Conservation (phyloP, 2,888 invertebrate genomes). For the Thecocarcelia acutangulata region DNA sequence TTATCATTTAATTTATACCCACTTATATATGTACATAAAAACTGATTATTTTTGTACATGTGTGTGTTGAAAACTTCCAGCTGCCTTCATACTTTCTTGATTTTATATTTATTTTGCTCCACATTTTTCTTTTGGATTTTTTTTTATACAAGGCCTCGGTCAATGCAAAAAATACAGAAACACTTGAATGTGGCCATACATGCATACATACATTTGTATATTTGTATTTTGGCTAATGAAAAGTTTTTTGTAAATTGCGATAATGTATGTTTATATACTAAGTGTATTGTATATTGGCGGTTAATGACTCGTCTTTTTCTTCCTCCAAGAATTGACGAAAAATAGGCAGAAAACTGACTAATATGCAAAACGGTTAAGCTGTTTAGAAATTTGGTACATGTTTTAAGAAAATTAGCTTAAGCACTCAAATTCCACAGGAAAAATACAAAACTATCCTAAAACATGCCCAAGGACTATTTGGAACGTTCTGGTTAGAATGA, state of each 20-base stretch:
- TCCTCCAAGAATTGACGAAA: too few species aligned
- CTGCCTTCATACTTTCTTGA: conserved; percentile 6
- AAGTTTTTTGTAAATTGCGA: conserved; percentile 14
- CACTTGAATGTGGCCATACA: too few species aligned
- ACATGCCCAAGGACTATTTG: too few species aligned
- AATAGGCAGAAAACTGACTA: too few species aligned
- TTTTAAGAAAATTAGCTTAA: too few species aligned
- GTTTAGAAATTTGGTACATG: too few species aligned
- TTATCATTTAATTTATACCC: not conserved
- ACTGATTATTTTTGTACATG: not conserved
- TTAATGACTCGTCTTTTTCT: too few species aligned
- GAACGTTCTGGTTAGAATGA: too few species aligned
- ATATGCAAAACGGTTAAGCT: too few species aligned
- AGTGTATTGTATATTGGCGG: too few species aligned
- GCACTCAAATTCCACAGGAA: too few species aligned
- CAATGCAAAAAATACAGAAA: conserved; percentile 62
- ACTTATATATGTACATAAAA: not conserved
- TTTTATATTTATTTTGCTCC: conserved; percentile 20
- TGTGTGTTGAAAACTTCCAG: conserved; percentile 10
- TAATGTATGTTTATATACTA: conserved; percentile 1
- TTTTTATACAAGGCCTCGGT: conserved; percentile 75
- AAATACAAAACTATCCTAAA: too few species aligned
- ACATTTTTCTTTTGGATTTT: conserved; percentile 18
- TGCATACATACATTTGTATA: not conserved
- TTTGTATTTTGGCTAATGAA: conserved; percentile 36